A percentile compares a stretch with the other conserved stretches of the same genome.
Evolutionary conservation across 2,888 invertebrate genomes (phyloP).

Genomic region (Chesias legatella): DNA sequence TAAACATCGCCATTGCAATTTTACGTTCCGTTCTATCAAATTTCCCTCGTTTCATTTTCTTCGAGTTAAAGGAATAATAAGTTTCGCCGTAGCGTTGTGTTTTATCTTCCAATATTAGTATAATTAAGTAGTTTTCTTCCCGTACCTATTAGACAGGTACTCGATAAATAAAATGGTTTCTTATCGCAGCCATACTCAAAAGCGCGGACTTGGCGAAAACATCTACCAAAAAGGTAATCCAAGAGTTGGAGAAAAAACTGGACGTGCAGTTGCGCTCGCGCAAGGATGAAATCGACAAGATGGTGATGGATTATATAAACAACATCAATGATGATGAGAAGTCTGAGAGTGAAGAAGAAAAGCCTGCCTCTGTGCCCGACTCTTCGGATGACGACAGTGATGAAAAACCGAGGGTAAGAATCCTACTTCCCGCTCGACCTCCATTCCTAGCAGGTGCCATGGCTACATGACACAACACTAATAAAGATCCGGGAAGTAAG

Average conservation of each 20-base stretch:
- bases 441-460: too few relatives aligned
- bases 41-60: conserved; percentile 10
- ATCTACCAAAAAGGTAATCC: conserved; percentile 94
- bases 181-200: conserved; percentile 87
- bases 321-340: conserved; percentile 51
- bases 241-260: conserved; percentile 90
- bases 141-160: too few relatives aligned
- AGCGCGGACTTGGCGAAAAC: conserved; percentile 91
- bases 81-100: neutral
- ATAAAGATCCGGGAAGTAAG: too few relatives aligned
- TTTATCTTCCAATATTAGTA: too few relatives aligned
- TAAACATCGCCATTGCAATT: conserved; percentile 40
- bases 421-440: neutral
- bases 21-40: conserved; percentile 36
- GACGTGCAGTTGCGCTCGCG: conserved; percentile 87
- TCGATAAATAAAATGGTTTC: neutral
- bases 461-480: too few relatives aligned
- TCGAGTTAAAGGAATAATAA: too few relatives aligned
- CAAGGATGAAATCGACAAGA: conserved; percentile 92
- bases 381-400: conserved; percentile 32
- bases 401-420: conserved; percentile 31
- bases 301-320: conserved; percentile 89
- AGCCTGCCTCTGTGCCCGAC: neutral
- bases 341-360: conserved; percentile 33
- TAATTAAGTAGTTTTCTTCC: neutral